Evolutionary conservation across 1,140 invertebrate species (phyloP).

Genomic region (Mya arenaria): DNA sequence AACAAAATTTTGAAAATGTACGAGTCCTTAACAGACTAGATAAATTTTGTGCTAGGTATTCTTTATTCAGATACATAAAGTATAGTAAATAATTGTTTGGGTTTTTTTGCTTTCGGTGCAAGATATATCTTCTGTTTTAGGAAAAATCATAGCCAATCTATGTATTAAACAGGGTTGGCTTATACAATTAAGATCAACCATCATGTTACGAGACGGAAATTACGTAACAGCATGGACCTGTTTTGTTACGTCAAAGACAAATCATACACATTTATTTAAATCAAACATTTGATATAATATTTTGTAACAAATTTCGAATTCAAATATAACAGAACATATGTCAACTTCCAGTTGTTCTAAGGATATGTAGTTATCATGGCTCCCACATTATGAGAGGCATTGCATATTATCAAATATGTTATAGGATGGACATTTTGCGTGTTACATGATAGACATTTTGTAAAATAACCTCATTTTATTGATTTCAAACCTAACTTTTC

Average conservation of each 20-base stretch:
- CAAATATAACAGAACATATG: conserved; percentile 20
- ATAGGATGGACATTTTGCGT: conserved; percentile 22
- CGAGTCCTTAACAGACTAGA: not conserved
- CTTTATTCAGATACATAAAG: not conserved
- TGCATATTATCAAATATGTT: conserved; percentile 4
- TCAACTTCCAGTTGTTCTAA: not conserved
- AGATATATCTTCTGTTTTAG: too few relatives aligned
- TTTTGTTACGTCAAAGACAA: conserved; percentile 24
- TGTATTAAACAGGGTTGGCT: not conserved
- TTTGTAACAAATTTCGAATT: conserved; percentile 22
- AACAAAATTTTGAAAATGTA: too few relatives aligned
- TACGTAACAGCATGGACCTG: conserved; percentile 24
- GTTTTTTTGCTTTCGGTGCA: conserved; percentile 9
- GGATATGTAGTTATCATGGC: not conserved
- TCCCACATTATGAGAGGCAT: conserved; percentile 21
- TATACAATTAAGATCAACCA: conserved; percentile 19
- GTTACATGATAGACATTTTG: not conserved
- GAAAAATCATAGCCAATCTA: not conserved
- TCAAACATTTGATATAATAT: conserved; percentile 7
- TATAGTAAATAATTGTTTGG: not conserved
- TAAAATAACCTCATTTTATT: not conserved
- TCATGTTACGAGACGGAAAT: not conserved
- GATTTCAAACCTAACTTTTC: not conserved
- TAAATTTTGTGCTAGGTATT: not conserved
- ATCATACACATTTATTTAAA: conserved; percentile 21